Percentiles rank a stretch among this genome's conserved stretches.
Conservation (phyloP, 2,888 invertebrate species). For the Eupithecia subumbrata region DNA sequence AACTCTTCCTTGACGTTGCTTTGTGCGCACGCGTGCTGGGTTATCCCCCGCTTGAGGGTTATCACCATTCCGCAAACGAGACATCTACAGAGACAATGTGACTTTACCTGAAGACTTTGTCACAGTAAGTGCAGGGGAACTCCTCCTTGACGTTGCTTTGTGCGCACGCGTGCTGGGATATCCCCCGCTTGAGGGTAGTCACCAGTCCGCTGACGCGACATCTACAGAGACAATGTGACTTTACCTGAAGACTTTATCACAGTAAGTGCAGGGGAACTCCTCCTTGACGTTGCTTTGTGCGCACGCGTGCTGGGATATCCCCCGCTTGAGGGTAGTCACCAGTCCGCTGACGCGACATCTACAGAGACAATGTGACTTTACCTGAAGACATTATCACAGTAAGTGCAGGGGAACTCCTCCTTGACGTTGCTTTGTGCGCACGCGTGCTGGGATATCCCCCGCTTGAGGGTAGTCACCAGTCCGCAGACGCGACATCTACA, state of each 20-base stretch:
- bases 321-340: conserved; percentile 55
- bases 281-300: conserved; percentile 23
- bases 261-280: conserved; percentile 52
- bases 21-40: no score
- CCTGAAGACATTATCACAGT: conserved; percentile 62
- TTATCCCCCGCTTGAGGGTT: no score
- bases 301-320: conserved; percentile 57
- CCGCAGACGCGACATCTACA: no score
- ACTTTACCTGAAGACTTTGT: conserved; percentile 57
- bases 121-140: conserved; percentile 56
- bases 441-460: conserved; percentile 57
- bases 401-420: conserved; percentile 48
- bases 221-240: not conserved
- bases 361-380: conserved; percentile 38
- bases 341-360: conserved; percentile 55
- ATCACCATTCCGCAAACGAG: no score
- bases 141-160: conserved; percentile 23
- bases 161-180: no score
- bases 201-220: no score
- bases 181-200: no score
- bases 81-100: not conserved
- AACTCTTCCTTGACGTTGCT: conserved; percentile 27
- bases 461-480: conserved; percentile 55
- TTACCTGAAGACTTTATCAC: conserved; percentile 61
- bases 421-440: conserved; percentile 26